These are phyloP conservation scores for Tautogolabrus adspersus DNA, from an alignment of 2,113 vertebrate species.

Conservation along the genomic window DNA sequence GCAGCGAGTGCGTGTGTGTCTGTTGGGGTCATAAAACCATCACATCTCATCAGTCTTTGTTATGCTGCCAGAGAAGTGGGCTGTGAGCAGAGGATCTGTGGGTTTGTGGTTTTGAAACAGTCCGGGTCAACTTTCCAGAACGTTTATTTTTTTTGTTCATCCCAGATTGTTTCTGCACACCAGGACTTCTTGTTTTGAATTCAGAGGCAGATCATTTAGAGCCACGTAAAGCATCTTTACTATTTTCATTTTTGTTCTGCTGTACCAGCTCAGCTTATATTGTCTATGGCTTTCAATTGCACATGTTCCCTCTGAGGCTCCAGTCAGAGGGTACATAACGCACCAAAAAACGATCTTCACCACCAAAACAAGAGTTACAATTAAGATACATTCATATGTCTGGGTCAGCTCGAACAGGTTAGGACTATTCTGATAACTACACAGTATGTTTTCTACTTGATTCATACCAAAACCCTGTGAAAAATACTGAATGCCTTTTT, in stretches of 20 bases:
- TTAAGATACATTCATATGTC: no score
- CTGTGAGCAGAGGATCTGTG: conserved; percentile 26
- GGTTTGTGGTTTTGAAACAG: conserved; percentile 35
- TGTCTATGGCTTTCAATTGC: background rate
- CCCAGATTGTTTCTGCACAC: conserved; percentile 19
- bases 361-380: background rate
- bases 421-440: no score
- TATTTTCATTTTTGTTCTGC: background rate
- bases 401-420: no score
- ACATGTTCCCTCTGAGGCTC: background rate
- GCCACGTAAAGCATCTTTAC: conserved; percentile 16
- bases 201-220: background rate
- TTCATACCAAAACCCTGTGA: no score
- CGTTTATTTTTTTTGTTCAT: conserved; percentile 12
- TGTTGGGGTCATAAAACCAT: conserved; percentile 47
- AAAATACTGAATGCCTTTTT: no score
- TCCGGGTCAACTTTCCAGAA: conserved; percentile 18
- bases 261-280: background rate
- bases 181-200: conserved; percentile 22
- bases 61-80: conserved; percentile 22
- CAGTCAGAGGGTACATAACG: background rate
- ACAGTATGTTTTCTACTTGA: no score
- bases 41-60: conserved; percentile 36
- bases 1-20: conserved; percentile 15
- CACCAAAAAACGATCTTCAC: conserved; percentile 7